Evolutionary conservation across 2,888 invertebrate species (phyloP), one percentile per base, ranked within the genome.

Genomic region (Aleiodes leptofemur): DNA sequence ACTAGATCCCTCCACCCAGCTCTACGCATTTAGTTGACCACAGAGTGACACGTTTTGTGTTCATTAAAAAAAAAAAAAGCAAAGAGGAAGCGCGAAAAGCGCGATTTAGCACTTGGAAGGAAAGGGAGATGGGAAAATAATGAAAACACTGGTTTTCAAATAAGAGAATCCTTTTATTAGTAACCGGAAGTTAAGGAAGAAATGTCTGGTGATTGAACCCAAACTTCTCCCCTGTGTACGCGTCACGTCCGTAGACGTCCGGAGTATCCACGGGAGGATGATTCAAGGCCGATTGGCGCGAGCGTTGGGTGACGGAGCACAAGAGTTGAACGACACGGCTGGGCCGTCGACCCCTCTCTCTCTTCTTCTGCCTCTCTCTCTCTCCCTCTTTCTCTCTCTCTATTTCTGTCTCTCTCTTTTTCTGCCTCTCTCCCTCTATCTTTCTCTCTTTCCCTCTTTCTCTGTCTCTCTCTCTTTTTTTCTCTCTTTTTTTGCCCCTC

Each of bases 261-360:
- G 34, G 34, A 14, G 31, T n/a, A 56, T 56, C 71, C 68, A 73
- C 66, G 53, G 80, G 79, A 82, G 79, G 80, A 82, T 85, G 82
- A 86, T 85, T 85, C 86, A 86, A 86, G 86, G 86, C 84, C 86
- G 84, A 84, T 84, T 76, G 80, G 78, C 73, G 77, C 71, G 79
- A 74, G 79, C 71, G 74, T 72, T 80, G 83, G 43, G 79, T 80
- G 82, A 82, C 81, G 82, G 83, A 69, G 77, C 34, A 75, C 74
- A 75, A 79, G 86, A 85, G 88, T 88, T 88, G 88, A 88, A 88
- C 87, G 88, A 88, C 88, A 84, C 84, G 85, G 81, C 83, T 79
- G 83, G 85, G 87, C 87, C 88, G 88, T 88, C 88, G 88, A 88
- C 88, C 87, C 86, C 79, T 79, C 81, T 78, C 73, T 77, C 79